Conservation (phyloP, 2,113 vertebrate species). For the Epinephelus moara region DNA sequence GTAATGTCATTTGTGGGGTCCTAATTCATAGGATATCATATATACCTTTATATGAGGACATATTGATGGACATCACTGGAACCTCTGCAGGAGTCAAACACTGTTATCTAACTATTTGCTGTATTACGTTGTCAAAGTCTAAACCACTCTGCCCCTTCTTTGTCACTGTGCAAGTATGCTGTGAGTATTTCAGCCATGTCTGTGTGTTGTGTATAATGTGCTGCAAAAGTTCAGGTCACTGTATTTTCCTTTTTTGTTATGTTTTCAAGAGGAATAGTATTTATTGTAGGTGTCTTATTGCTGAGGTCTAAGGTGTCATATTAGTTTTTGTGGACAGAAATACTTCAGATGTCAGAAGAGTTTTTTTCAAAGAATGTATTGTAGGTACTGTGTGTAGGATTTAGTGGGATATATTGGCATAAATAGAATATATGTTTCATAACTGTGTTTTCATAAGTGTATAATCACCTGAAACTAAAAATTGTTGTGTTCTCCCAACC, state of each 20-base stretch:
- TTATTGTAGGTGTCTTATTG: conserved; percentile 17
- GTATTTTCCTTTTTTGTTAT: conserved; percentile 31
- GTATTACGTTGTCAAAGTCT: conserved; percentile 47
- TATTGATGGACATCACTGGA: conserved; percentile 11
- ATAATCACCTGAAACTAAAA: too few species aligned
- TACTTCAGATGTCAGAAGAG: neutral
- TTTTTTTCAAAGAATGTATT: neutral
- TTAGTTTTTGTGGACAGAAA: conserved; percentile 11
- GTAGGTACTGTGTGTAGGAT: neutral
- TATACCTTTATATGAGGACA: too few species aligned
- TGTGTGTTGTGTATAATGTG: conserved; percentile 34
- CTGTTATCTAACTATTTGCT: conserved; percentile 22
- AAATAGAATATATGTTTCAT: too few species aligned
- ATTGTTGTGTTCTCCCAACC: too few species aligned
- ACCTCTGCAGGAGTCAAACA: neutral
- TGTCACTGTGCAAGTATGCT: conserved; percentile 39
- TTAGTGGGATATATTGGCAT: too few species aligned
- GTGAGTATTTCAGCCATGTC: conserved; percentile 16
- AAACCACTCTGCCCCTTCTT: conserved; percentile 13
- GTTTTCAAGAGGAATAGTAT: neutral
- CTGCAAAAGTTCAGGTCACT: conserved; percentile 49
- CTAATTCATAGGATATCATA: too few species aligned
- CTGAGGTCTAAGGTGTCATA: neutral
- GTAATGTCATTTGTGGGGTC: too few species aligned
- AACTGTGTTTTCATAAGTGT: too few species aligned